phyloP scores from a whole-genome alignment of 1,140 invertebrate species.

The Thaumetopoea pityocampa region DNA sequence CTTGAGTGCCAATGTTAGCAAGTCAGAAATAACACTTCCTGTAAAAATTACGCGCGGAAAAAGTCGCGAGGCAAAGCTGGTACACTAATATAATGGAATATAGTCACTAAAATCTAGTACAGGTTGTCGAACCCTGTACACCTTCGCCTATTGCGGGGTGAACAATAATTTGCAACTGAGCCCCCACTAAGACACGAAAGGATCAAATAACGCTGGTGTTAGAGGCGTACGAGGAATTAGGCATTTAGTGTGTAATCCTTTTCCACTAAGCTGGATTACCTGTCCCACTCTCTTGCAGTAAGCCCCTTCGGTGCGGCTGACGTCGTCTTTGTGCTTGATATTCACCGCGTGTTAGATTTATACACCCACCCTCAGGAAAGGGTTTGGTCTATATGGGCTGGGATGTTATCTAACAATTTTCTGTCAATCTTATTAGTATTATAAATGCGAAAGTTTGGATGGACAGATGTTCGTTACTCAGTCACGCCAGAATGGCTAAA shows the following conservation, averaged over 20 bases:
- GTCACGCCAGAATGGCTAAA: too few species aligned
- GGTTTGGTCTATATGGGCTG: conserved; percentile 6
- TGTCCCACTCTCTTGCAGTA: conserved; percentile 44
- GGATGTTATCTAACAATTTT: conserved; percentile 7
- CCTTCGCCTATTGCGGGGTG: conserved; percentile 46
- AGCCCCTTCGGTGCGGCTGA: conserved; percentile 48
- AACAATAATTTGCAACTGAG: conserved; percentile 66
- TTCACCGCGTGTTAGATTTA: conserved; percentile 44
- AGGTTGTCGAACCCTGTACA: conserved; percentile 40
- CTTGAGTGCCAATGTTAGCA: too few species aligned
- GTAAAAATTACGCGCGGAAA: too few species aligned
- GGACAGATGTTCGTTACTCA: too few species aligned
- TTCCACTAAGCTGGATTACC: conserved; percentile 61
- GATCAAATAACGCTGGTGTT: conserved; percentile 58
- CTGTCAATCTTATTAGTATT: too few species aligned
- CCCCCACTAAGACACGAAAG: conserved; percentile 46
- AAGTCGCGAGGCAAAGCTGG: too few species aligned
- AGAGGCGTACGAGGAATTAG: conserved; percentile 45
- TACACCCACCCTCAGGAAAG: conserved; percentile 18
- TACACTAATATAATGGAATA: conserved; percentile 46
- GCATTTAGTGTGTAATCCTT: conserved; percentile 59
- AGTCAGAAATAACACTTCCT: too few species aligned
- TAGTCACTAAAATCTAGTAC: conserved; percentile 29
- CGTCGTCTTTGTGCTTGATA: conserved; percentile 48
- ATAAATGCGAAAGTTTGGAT: too few species aligned